phyloP scores from a whole-genome alignment of 2,888 invertebrate species.

The Mycalesis mineus region DNA sequence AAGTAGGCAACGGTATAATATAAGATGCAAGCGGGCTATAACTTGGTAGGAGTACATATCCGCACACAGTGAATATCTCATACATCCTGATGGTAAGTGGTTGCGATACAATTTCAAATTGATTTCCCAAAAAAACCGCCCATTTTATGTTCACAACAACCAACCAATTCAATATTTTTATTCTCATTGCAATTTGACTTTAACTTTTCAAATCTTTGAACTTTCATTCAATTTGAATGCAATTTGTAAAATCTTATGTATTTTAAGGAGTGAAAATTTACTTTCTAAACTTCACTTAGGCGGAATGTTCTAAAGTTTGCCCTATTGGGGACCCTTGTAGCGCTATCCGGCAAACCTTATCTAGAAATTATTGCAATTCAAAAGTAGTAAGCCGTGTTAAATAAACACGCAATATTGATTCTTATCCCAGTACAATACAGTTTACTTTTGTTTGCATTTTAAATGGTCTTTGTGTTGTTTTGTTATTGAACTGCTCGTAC shows the following conservation, averaged over 20 bases:
- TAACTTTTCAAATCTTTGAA: conserved; percentile 6
- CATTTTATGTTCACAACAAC: neutral
- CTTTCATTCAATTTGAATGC: conserved; percentile 8
- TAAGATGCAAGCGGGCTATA: too few relatives aligned
- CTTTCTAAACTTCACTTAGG: conserved; percentile 17
- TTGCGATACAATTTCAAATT: too few relatives aligned
- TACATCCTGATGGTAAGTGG: too few relatives aligned
- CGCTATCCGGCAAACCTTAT: conserved; percentile 6
- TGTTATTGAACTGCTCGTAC: conserved; percentile 32
- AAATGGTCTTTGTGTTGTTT: neutral
- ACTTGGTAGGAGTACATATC: too few relatives aligned
- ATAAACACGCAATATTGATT: neutral
- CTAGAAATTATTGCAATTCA: neutral
- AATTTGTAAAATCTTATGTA: conserved; percentile 4
- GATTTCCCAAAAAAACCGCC: too few relatives aligned
- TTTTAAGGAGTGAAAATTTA: conserved; percentile 12
- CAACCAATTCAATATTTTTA: neutral
- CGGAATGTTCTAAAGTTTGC: conserved; percentile 13
- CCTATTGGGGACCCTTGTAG: conserved; percentile 7
- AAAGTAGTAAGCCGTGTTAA: neutral
- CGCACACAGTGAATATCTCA: too few relatives aligned
- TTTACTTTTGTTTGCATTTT: neutral
- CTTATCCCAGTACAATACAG: neutral
- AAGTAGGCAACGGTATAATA: too few relatives aligned
- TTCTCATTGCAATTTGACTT: neutral